A percentile compares a stretch with the other conserved stretches of the same genome.
Evolutionary conservation across 2,797 vertebrate genomes (phyloP).

Genomic region (Poecile montanus): DNA sequence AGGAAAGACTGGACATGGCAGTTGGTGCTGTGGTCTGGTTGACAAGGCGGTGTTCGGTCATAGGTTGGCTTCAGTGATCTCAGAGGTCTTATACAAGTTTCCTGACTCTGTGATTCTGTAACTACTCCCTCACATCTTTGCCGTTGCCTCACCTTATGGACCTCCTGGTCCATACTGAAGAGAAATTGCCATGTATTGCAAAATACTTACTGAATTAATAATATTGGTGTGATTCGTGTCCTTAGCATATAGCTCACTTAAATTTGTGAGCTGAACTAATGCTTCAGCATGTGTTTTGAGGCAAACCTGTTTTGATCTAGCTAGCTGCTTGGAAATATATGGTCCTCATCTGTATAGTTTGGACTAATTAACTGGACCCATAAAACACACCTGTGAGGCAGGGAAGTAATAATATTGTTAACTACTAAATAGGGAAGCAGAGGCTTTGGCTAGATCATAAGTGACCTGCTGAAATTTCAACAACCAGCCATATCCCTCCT

Average conservation of each 20-base stretch:
- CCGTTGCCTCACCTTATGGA: not conserved
- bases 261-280: constrained; percentile 1
- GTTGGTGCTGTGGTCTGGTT: not conserved
- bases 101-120: not conserved
- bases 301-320: not conserved
- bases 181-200: constrained; percentile 22
- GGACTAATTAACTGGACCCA: not conserved
- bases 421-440: not conserved
- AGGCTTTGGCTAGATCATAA: not conserved
- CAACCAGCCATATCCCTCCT: not conserved
- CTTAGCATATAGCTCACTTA: not conserved
- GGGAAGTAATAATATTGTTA: not conserved
- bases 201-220: not conserved
- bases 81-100: not conserved
- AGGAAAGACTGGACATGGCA: not conserved
- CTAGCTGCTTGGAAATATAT: constrained; percentile 6
- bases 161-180: constrained; percentile 20
- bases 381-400: not conserved
- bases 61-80: not conserved
- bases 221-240: not conserved
- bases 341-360: not conserved
- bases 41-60: not conserved
- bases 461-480: not conserved
- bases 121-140: not conserved
- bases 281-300: not conserved